Base-by-base conservation (phyloP, 1,140 invertebrate genomes). In the Ooceraea biroi region DNA sequence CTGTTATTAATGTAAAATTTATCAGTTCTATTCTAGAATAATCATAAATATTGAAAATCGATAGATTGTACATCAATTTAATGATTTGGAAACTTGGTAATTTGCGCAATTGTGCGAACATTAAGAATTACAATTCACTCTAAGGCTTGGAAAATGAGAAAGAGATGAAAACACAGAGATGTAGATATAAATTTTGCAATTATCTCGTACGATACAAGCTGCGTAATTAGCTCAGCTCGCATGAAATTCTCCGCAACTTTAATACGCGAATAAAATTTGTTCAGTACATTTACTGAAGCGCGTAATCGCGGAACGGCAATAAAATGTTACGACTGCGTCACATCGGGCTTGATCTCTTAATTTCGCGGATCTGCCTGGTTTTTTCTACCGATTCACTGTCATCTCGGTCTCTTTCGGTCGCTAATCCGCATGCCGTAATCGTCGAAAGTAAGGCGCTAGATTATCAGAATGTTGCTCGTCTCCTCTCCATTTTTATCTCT, bases 391-490 rank as follows among this genome's bases (percentile, higher is more conserved):
- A 69, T 78, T 82, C 12, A 0, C 8, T 11, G 48, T 78, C 69
- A 63, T 50, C 36, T 14, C 50, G 41, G 57, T 27, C 41, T 57
- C 22, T 30, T 69, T 77, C 52, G 44, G 46, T 25, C 25, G 57
- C n/a, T 85, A 87, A 85, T 87, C 76, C 63, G 36, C 46, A 27
- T 17, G 3, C 44, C 65, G 61, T 71, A 68, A 88, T 86, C 61
- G 73, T 73, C 48, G 66, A 55, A 68, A 74, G 41, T 60, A 80
- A 89, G 73, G 73, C 60, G 52, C 60, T 52, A 71, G 61, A 85
- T 85, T 89, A 89, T 89, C 88, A 61, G 58, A 58, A 36, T 55
- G 25, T 50, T 46, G 46, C 27, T 73, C 41, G 58, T 83, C 72
- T 41, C 25, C 52, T 12, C 50, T 86, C 66, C 82, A 19, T 48